Percentiles rank a stretch among this genome's conserved stretches.
Evolutionary conservation across 2,113 vertebrate genomes (phyloP).

Genomic region (Burhinus bistriatus): DNA sequence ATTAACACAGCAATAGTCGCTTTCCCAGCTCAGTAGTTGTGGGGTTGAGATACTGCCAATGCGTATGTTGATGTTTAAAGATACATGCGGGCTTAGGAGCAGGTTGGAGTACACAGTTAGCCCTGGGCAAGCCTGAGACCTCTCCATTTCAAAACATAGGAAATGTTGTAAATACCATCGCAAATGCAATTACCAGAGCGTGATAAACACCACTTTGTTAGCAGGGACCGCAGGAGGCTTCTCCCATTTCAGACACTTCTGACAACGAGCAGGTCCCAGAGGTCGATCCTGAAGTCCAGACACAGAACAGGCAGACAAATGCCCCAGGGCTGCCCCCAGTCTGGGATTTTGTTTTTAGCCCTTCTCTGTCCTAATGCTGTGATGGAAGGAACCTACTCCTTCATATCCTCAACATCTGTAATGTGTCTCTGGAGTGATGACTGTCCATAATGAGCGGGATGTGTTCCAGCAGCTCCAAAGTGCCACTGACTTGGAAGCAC

Average conservation of each 20-base stretch:
- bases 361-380: not conserved
- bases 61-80: not conserved
- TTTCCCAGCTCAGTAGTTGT: rapidly evolving
- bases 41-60: not conserved
- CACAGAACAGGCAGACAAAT: not conserved
- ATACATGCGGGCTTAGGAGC: not conserved
- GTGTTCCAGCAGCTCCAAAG: not conserved
- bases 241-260: not conserved
- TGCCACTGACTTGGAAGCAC: not conserved
- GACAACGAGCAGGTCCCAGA: slow-evolving; percentile 8
- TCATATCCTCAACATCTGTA: not conserved
- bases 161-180: slow-evolving; percentile 32
- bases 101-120: not conserved
- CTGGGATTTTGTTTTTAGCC: not conserved
- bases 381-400: not conserved
- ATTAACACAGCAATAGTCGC: not conserved
- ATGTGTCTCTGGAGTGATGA: not conserved
- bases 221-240: not conserved
- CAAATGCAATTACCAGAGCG: slow-evolving; percentile 29
- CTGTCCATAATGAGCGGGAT: not conserved
- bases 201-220: not conserved
- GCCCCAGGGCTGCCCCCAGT: not conserved
- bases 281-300: rapidly evolving
- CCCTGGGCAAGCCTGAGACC: not conserved
- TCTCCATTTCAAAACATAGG: slow-evolving; percentile 32